phyloP scores from a whole-genome alignment of 2,888 invertebrate genomes.

The Ectemnius continuus region DNA sequence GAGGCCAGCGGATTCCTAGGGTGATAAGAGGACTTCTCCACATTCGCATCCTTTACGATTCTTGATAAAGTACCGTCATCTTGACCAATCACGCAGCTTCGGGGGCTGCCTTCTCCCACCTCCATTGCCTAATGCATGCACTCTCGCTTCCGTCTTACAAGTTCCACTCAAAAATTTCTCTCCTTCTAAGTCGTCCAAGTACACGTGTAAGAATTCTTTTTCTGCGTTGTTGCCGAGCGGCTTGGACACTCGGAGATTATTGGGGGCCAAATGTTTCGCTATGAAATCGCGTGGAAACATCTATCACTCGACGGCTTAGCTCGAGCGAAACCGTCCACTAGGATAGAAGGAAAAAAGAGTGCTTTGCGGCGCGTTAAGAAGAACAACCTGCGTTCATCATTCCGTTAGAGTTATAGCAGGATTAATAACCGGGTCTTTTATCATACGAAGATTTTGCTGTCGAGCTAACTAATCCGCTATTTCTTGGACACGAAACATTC shows the following conservation, averaged over 20 bases:
- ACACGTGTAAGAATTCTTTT: no score
- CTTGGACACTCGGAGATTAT: no score
- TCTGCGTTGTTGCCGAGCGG: no score
- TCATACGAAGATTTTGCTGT: constrained; percentile 20
- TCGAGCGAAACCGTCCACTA: background rate
- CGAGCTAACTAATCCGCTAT: constrained; percentile 16
- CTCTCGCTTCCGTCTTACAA: no score
- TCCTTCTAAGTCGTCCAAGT: no score
- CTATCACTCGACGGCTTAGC: background rate
- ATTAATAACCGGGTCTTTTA: constrained; percentile 47
- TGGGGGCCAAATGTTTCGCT: background rate
- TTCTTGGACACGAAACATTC: background rate
- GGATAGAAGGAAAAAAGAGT: constrained; percentile 1
- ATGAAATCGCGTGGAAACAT: background rate
- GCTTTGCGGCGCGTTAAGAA: constrained; percentile 6
- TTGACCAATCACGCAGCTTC: constrained; percentile 28
- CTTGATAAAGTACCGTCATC: constrained; percentile 35
- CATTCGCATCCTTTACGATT: constrained; percentile 25
- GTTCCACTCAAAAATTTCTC: no score
- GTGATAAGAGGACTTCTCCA: no score
- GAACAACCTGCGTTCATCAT: constrained; percentile 30
- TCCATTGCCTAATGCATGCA: no score
- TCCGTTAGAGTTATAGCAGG: constrained; percentile 21
- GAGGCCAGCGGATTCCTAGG: background rate
- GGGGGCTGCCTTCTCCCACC: no score